Base-by-base conservation (phyloP, 1,140 invertebrate genomes). In the Phortica variegata region DNA sequence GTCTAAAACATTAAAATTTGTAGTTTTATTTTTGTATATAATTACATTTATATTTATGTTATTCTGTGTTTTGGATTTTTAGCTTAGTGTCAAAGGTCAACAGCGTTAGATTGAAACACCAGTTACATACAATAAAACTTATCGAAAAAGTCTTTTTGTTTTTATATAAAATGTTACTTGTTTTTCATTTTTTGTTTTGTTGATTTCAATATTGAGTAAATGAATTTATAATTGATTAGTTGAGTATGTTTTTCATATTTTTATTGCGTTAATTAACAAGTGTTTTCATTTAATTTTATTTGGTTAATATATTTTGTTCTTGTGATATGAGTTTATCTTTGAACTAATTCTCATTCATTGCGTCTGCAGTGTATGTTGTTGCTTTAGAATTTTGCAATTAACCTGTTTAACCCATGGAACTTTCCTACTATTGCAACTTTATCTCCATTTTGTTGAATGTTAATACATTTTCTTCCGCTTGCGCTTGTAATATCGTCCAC, bases 341-440 rank as follows among this genome's bases (percentile, higher is more conserved):
- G n/a, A n/a, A n/a, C n/a, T 45, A 19, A 19, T 43, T 46, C 41
- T 20, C 23, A 26, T 37, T 43, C 33, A 16, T 15, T 43, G 33
- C 34, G 34, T 26, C 29, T 47, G 37, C 45, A 31, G 31, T 42
- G 40, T 38, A 31, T 20, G 33, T 46, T 20, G 12, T 46, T 9
- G 9, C 16, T 36, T 10, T 20, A 10, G 18, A 21, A 42, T 17
- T 34, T 65, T 65, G 49, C 48, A 52, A 58, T 54, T 56, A 66
- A 66, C 63, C 62, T 63, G 54, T 54, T 54, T 63, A 63, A 63
- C 60, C 63, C 60, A 57, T 63, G 43, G 66, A 66, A 66, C 63
- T 60, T 66, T 66, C 68, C 68, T 66, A 66, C 68, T 68, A 66
- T 60, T 63, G 63, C 63, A 61, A 68, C 57, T 17, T 62, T 68